phyloP scores from a whole-genome alignment of 2,888 invertebrate species.

The Gryllus longicercus region DNA sequence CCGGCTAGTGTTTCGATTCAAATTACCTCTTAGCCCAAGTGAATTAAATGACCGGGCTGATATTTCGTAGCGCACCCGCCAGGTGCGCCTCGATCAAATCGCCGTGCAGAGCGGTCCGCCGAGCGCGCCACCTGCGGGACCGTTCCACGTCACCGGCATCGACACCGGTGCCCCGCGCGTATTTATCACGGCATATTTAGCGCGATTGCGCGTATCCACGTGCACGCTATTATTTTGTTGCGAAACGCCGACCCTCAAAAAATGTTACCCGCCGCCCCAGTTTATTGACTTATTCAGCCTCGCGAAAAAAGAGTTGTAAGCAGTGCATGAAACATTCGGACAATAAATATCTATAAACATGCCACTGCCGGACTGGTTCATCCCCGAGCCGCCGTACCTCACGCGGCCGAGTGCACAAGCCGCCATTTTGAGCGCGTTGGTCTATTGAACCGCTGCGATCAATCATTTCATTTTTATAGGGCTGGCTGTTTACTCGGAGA shows the following conservation, averaged over 20 bases:
- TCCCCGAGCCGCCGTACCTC: constrained; percentile 7
- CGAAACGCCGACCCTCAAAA: background rate
- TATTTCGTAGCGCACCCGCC: too few species aligned
- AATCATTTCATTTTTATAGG: background rate
- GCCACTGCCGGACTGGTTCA: background rate
- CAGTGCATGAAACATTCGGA: background rate
- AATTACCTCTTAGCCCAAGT: too few species aligned
- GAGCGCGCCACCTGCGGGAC: background rate
- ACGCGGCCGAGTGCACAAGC: background rate
- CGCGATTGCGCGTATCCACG: background rate
- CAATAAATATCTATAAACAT: constrained; percentile 8
- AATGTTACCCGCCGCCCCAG: background rate
- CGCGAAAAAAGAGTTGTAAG: background rate
- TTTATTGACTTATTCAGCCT: background rate
- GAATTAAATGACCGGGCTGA: too few species aligned
- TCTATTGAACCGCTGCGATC: constrained; percentile 17
- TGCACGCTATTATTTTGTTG: background rate
- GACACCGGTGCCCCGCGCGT: background rate
- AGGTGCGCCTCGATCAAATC: too few species aligned
- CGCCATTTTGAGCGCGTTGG: background rate
- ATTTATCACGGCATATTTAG: constrained; percentile 8
- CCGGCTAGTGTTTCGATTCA: too few species aligned
- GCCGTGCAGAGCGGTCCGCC: background rate
- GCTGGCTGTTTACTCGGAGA: background rate
- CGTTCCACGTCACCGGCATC: background rate